Evolutionary conservation across 2,888 invertebrate species (phyloP), one percentile per base, ranked within the genome.

Genomic region (Meiosimyza platycephala): DNA sequence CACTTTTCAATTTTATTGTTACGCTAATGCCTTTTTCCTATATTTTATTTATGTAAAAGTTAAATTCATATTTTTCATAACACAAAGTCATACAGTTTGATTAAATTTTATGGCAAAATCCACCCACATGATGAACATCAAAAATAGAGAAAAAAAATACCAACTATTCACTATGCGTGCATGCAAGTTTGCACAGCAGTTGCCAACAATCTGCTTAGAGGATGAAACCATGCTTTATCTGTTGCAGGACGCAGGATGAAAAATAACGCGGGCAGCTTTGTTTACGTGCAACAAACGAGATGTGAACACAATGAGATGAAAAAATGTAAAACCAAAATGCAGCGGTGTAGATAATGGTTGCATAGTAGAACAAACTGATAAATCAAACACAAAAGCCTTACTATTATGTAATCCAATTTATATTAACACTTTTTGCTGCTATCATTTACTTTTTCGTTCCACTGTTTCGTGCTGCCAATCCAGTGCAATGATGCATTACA

Each of bases 251-350:
- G 2, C 6, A 22, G 22, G 18, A 57, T 6, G 22, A 57, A 57
- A 18, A 57, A 57, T 57, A 57, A 57, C 28, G 22, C 40, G 6
- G 40, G 9, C 40, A 28, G 57, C 57, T 57, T 57, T 28, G 57
- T 57, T 57, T 57, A 13, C 57, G 28, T 57, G 57, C 57, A 22
- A 28, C 28, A 22, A 15, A 57, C 57, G 57, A 55, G 28, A 28
- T 57, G 57, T 28, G 28, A 57, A 28, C 57, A 12, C 16, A 57
- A 57, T 57, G 55, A 57, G 22, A 28, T 12, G 28, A 57, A 28
- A 13, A 22, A 57, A 55, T 22, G 28, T 12, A 18, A 55, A 55
- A 18, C 18, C 18, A 55, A 55, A 55, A 3, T 57, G 15, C 18
- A 6, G 12, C 22, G 6, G 13, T 28, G 4, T 57, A 18, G 57